Percentiles rank a stretch among this genome's conserved stretches.
Conservation (phyloP, 2,113 vertebrate genomes). For the Alethe castanea region DNA sequence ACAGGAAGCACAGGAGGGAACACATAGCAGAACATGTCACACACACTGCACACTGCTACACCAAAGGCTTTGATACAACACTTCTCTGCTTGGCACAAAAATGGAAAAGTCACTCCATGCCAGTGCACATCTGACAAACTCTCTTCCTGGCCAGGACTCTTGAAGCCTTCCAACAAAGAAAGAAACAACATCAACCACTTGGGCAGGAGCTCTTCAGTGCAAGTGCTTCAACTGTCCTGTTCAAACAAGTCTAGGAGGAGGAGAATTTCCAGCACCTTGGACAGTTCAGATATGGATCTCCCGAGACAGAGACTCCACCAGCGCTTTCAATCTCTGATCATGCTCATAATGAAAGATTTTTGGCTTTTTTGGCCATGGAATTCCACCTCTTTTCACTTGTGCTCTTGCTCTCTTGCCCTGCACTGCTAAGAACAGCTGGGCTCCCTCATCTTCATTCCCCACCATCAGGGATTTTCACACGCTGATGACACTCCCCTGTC, state of each 20-base stretch:
- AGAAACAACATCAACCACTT: not conserved
- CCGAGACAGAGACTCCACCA: not conserved
- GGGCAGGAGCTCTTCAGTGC: not conserved
- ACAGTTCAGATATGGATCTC: not conserved
- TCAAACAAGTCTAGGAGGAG: too few species aligned
- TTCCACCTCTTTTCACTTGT: not conserved
- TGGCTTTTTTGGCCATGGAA: not conserved
- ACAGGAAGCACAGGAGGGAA: too few species aligned
- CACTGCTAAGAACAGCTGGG: not conserved
- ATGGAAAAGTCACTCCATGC: not conserved
- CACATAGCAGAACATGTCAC: not conserved
- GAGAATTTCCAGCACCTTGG: not conserved
- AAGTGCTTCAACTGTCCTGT: too few species aligned
- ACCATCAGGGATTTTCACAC: too few species aligned
- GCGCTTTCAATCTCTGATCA: not conserved
- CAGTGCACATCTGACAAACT: not conserved
- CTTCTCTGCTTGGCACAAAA: not conserved
- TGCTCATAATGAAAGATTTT: not conserved
- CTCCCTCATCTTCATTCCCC: not conserved
- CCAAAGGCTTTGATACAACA: not conserved
- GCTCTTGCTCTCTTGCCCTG: not conserved
- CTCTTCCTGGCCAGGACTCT: not conserved
- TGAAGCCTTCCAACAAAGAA: too few species aligned
- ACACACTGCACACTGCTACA: not conserved
- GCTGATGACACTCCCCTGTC: not conserved